phyloP scores from a whole-genome alignment of 2,113 vertebrate genomes.

The Equus przewalskii region DNA sequence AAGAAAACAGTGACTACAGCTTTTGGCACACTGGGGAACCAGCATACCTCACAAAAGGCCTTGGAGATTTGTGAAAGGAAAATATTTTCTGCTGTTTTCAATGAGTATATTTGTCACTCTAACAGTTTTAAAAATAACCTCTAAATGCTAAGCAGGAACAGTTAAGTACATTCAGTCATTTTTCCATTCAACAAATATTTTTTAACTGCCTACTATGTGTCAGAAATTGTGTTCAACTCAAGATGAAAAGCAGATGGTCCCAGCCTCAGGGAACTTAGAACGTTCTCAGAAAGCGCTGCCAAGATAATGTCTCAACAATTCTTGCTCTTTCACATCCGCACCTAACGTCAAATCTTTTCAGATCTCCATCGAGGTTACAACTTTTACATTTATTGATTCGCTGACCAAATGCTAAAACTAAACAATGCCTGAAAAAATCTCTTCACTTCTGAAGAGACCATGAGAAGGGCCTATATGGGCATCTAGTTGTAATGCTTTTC shows the following conservation, averaged over 20 bases:
- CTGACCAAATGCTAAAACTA: background rate
- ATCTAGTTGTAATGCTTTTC: background rate
- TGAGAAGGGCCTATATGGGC: background rate
- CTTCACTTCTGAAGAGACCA: background rate
- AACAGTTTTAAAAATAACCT: constrained; percentile 72
- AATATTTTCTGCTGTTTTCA: constrained; percentile 71
- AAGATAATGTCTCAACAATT: background rate
- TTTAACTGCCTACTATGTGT: constrained; percentile 80
- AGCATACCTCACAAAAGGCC: constrained; percentile 62
- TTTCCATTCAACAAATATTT: constrained; percentile 69
- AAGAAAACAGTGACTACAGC: background rate
- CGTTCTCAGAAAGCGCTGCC: background rate
- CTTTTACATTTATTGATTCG: background rate
- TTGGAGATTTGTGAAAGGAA: constrained; percentile 73
- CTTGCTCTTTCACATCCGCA: background rate
- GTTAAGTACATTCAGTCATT: constrained; percentile 45
- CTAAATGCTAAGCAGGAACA: constrained; percentile 39
- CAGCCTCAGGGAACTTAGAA: background rate
- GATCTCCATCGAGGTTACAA: background rate
- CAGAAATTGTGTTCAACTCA: constrained; percentile 47
- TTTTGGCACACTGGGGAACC: constrained; percentile 9
- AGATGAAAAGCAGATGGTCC: constrained; percentile 56
- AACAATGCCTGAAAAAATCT: background rate
- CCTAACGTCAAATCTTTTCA: background rate
- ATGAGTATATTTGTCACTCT: constrained; percentile 46